Conservation (phyloP, 2,797 vertebrate species). For the Neosilurus mollespiculum region DNA sequence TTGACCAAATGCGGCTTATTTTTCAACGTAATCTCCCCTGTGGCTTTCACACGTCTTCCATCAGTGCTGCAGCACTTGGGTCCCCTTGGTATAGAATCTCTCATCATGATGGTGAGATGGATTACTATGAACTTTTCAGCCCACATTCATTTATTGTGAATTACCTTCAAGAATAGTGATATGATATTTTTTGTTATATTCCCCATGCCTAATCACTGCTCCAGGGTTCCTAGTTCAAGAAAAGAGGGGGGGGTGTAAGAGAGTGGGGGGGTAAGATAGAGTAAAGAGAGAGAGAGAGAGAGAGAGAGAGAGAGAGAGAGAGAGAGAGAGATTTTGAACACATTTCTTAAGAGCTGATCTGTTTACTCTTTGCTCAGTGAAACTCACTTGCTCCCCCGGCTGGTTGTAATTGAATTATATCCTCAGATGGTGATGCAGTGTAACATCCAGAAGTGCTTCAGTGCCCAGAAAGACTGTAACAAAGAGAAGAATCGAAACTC, state of each 20-base stretch:
- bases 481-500: slow-evolving; percentile 99
- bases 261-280: no score
- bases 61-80: no score
- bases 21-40: no score
- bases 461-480: slow-evolving; percentile 98
- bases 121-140: no score
- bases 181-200: not conserved
- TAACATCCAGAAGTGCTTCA: slow-evolving; percentile 94
- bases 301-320: no score
- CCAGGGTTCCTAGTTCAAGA: not conserved
- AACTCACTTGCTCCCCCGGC: slow-evolving; percentile 49
- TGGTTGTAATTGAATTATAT: slow-evolving; percentile 39
- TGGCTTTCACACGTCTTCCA: no score
- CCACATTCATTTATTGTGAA: not conserved
- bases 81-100: no score
- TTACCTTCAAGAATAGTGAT: not conserved
- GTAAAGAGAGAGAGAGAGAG: no score
- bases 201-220: not conserved
- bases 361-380: slow-evolving; percentile 7
- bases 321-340: not conserved
- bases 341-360: not conserved
- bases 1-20: no score
- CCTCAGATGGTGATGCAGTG: slow-evolving; percentile 94
- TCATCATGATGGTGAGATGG: not conserved
- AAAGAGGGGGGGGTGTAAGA: no score